Base-by-base conservation (phyloP, 2,888 invertebrate species). In the Drosophila greeni region DNA sequence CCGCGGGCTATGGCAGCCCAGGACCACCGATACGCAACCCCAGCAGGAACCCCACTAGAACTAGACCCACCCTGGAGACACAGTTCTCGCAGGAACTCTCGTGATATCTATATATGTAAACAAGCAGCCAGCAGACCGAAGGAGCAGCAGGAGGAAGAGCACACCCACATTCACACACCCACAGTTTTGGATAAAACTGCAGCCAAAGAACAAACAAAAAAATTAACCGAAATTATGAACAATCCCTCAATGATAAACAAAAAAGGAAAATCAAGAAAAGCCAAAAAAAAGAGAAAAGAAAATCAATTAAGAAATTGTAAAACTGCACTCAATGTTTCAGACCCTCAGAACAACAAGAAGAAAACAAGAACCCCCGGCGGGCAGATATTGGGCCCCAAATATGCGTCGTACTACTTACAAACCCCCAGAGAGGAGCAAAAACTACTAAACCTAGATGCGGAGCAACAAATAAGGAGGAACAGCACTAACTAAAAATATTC, bases 21-120 rank as follows among this genome's bases (percentile, higher is more conserved):
- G 88, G 88, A 81, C 89, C 89, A 81, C 88, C 88, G 76, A 84
- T 88, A 76, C 86, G 89, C 70, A 87, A 86, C 73, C 89, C 88
- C 76, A 86, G 86, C 80, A 82, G 87, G 70, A 86, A 86, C 73
- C 78, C 87, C 83, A 82, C 85, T 83, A 87, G 89, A 86, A 77
- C 85, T 84, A 87, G 88, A 85, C 88, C 89, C 87, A 88, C 88
- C 88, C 86, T 89, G 88, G 89, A 89, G 87, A 88, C 89, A 64
- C 88, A 89, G 86, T 89, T 89, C 88, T 89, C 89, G 73, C 89
- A 88, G 87, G 89, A 89, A 87, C 87, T 89, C 85, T 89, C 89
- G 89, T 89, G 89, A 89, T 89, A 89, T 88, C 87, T 89, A 88
- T 87, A 89, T 82, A 82, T 82, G 82, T 82, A 84, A 87, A 88